A percentile compares a stretch with the other conserved stretches of the same genome.
Evolutionary conservation across 92 coral and sea anemone species (phyloP).

Genomic region (Epizoanthus stellaris): DNA sequence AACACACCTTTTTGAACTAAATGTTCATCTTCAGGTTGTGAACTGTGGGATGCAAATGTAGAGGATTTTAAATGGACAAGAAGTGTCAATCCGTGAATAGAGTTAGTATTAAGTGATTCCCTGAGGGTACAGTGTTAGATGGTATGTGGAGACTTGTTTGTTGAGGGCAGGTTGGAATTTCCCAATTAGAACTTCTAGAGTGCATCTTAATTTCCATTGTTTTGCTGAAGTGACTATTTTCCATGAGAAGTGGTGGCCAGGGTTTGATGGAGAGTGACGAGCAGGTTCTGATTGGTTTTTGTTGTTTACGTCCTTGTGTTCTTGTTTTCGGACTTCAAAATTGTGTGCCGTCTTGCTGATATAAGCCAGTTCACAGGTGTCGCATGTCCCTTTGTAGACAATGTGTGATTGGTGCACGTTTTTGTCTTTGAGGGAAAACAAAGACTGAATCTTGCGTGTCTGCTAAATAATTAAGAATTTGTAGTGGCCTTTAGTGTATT

Average conservation of each 20-base stretch:
- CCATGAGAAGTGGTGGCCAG: not conserved
- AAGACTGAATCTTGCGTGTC: not conserved
- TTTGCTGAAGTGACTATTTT: not conserved
- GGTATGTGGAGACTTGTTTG: too few relatives aligned
- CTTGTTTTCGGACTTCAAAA: not conserved
- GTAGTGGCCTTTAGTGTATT: not conserved
- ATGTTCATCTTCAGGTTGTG: too few relatives aligned
- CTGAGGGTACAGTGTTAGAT: too few relatives aligned
- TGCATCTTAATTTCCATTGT: too few relatives aligned
- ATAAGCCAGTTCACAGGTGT: not conserved
- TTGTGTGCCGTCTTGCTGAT: not conserved
- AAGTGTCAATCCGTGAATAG: too few relatives aligned
- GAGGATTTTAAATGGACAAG: too few relatives aligned
- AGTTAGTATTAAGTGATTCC: too few relatives aligned
- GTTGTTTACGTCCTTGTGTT: not conserved
- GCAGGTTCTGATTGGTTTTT: not conserved
- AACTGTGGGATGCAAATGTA: too few relatives aligned
- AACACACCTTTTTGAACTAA: too few relatives aligned
- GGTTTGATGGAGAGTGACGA: not conserved
- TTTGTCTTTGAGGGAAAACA: not conserved
- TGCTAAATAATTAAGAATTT: not conserved
- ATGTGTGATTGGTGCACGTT: not conserved
- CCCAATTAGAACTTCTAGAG: too few relatives aligned
- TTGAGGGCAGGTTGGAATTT: too few relatives aligned
- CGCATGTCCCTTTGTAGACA: not conserved